phyloP scores from a whole-genome alignment of 2,888 invertebrate genomes.

The Sinopyrophorus schimmeli region DNA sequence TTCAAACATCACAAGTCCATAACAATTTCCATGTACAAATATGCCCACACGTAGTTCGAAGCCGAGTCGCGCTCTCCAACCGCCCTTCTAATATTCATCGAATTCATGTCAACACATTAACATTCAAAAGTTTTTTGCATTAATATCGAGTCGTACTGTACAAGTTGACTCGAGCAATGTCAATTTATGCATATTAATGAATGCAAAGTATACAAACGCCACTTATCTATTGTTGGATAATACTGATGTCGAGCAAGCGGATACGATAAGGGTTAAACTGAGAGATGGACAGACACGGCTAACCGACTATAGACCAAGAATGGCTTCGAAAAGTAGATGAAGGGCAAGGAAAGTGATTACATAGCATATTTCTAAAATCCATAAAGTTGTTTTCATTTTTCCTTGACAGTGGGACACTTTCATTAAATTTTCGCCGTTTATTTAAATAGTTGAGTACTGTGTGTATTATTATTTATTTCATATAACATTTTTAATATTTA shows the following conservation, averaged over 20 bases:
- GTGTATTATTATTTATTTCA: too few species aligned
- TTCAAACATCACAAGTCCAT: slow-evolving; percentile 39
- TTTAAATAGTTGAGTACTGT: too few species aligned
- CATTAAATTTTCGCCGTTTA: too few species aligned
- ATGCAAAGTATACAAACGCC: slow-evolving; percentile 30
- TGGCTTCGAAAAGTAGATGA: slow-evolving; percentile 34
- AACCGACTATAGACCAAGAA: slow-evolving; percentile 27
- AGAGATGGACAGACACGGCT: slow-evolving; percentile 30
- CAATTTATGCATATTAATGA: slow-evolving; percentile 49
- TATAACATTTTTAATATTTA: too few species aligned
- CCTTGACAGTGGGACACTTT: too few species aligned
- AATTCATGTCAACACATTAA: slow-evolving; percentile 43
- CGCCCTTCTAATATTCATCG: slow-evolving; percentile 37
- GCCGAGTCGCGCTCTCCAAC: slow-evolving; percentile 16
- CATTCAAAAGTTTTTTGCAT: slow-evolving; percentile 43
- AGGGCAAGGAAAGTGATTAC: slow-evolving; percentile 40
- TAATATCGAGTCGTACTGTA: slow-evolving; percentile 32
- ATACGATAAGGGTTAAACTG: slow-evolving; percentile 34
- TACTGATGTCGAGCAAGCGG: slow-evolving; percentile 31
- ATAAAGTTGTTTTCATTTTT: slow-evolving; percentile 40
- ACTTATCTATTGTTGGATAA: slow-evolving; percentile 31
- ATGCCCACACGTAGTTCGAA: slow-evolving; percentile 32
- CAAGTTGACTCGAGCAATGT: slow-evolving; percentile 40
- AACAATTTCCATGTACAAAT: slow-evolving; percentile 42
- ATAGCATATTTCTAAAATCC: slow-evolving; percentile 45